These are phyloP conservation scores for Pagrus major DNA, from an alignment of 2,113 vertebrate genomes.

Conservation along the genomic window DNA sequence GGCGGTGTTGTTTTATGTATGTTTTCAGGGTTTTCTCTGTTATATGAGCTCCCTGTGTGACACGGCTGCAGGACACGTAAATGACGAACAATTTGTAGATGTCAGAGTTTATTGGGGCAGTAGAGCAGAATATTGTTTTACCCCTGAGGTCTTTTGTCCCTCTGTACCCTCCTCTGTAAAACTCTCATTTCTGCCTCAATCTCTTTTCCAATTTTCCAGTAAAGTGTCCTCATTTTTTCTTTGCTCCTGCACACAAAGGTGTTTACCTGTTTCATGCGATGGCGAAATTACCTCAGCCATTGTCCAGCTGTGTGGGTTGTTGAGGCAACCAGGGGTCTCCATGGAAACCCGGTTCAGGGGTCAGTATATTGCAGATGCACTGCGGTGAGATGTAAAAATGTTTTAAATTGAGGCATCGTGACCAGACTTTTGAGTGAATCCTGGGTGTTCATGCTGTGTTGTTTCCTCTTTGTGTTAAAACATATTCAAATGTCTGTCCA, in stretches of 20 bases:
- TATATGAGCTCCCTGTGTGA: constrained; percentile 1
- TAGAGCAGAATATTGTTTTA: constrained; percentile 45
- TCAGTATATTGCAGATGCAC: constrained; percentile 46
- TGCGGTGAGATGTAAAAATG: constrained; percentile 48
- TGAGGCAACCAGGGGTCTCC: constrained; percentile 46
- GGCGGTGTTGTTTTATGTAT: background rate
- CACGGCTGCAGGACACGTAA: background rate
- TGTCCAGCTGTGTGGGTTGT: constrained; percentile 52
- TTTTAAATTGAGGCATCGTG: constrained; percentile 42
- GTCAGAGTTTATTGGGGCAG: constrained; percentile 65
- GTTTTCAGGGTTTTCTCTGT: constrained; percentile 9
- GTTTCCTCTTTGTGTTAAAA: constrained; percentile 46
- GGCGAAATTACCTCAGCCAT: constrained; percentile 65
- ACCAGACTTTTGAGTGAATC: constrained; percentile 28
- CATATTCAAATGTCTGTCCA: background rate
- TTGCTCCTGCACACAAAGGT: constrained; percentile 59
- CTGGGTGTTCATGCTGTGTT: constrained; percentile 19
- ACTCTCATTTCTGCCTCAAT: constrained; percentile 50
- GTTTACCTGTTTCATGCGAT: constrained; percentile 62
- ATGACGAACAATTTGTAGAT: constrained; percentile 23
- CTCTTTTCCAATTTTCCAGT: constrained; percentile 42
- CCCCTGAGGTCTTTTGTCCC: constrained; percentile 29
- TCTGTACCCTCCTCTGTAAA: constrained; percentile 43
- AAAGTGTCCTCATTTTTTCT: constrained; percentile 62
- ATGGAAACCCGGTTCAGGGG: constrained; percentile 70